Evolutionary conservation across 2,113 vertebrate species (phyloP).

Genomic region (Chloroceryle aenea): DNA sequence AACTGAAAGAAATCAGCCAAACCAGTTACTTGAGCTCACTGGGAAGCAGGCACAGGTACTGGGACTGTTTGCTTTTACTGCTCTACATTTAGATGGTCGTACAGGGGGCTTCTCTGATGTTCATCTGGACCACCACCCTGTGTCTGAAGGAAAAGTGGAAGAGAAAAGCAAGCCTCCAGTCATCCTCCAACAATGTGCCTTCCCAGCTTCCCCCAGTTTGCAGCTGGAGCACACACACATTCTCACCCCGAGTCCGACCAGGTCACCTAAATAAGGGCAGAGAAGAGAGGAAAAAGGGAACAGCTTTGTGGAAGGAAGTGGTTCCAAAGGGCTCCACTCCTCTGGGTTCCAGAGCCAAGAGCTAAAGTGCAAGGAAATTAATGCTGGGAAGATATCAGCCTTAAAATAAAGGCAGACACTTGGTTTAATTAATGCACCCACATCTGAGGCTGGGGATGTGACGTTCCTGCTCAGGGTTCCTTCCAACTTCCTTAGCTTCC

Average conservation of each 20-base stretch:
- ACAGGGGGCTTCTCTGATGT: background rate
- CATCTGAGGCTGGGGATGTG: background rate
- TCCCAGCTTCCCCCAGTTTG: background rate
- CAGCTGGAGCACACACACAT: accelerated
- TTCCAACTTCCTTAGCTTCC: background rate
- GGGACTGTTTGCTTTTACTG: background rate
- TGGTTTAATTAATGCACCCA: background rate
- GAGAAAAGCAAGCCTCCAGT: background rate
- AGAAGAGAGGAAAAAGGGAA: background rate
- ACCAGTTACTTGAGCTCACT: background rate
- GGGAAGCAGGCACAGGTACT: background rate
- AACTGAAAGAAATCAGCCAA: background rate
- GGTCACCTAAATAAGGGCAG: background rate
- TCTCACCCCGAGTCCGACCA: background rate
- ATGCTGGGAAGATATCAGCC: background rate
- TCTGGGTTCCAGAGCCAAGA: background rate
- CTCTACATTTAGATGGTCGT: background rate
- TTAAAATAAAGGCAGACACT: background rate
- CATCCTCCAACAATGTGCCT: accelerated
- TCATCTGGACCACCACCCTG: background rate
- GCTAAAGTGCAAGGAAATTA: background rate
- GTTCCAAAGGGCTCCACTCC: background rate
- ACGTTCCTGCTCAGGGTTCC: background rate
- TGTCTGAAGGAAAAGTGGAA: background rate
- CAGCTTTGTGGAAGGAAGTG: background rate